Conservation (phyloP, 2,888 invertebrate species). For the Mythimna vitellina region DNA sequence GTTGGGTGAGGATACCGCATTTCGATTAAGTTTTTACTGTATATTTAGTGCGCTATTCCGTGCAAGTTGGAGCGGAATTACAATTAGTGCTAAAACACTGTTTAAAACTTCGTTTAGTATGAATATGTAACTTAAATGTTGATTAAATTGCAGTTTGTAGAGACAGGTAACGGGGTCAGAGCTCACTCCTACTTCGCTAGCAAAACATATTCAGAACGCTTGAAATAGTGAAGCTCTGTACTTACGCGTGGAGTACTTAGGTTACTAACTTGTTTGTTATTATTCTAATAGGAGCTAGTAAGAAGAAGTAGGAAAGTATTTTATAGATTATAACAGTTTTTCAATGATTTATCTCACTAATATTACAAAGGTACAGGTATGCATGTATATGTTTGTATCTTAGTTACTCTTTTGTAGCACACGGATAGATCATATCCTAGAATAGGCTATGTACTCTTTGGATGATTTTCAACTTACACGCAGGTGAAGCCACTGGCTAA, state of each 20-base stretch:
- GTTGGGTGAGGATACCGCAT: slow-evolving; percentile 27
- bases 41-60: slow-evolving; percentile 27
- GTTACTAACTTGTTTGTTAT: slow-evolving; percentile 11
- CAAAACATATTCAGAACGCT: slow-evolving; percentile 31
- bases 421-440: no score
- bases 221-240: slow-evolving; percentile 22
- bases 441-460: no score
- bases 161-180: slow-evolving; percentile 48
- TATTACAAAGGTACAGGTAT: no score
- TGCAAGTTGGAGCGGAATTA: slow-evolving; percentile 20
- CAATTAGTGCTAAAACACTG: slow-evolving; percentile 39
- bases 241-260: neutral
- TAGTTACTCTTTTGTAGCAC: no score
- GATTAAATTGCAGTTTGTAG: slow-evolving; percentile 52
- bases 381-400: no score
- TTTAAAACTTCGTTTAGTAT: slow-evolving; percentile 36
- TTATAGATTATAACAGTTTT: no score
- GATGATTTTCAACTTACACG: no score
- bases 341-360: no score
- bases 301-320: neutral
- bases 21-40: slow-evolving; percentile 42
- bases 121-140: slow-evolving; percentile 45
- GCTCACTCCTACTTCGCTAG: slow-evolving; percentile 4
- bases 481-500: no score
- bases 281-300: neutral